Evolutionary conservation across 2,797 vertebrate genomes (phyloP).

Genomic region (Bovichtus variegatus): DNA sequence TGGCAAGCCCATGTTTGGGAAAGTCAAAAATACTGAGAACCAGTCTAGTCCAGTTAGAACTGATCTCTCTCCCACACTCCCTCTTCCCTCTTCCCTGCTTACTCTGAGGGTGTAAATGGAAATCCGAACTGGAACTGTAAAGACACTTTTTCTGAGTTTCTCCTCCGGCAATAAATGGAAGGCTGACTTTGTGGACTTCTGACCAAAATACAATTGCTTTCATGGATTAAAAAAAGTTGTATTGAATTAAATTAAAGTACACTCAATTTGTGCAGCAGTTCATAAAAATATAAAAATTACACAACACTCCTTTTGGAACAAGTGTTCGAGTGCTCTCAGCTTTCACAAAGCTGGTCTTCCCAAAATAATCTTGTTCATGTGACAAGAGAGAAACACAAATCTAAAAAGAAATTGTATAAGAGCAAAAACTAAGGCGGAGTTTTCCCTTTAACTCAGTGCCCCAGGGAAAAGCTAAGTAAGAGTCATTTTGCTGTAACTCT

Average conservation of each 20-base stretch:
- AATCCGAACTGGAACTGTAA: constrained; percentile 7
- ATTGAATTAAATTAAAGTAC: neutral
- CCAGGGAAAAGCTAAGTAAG: constrained; percentile 7
- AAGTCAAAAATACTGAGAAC: constrained; percentile 51
- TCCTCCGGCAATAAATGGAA: neutral
- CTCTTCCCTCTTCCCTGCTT: constrained; percentile 3
- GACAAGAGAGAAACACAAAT: neutral
- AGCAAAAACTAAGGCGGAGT: neutral
- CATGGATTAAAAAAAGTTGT: too few species aligned
- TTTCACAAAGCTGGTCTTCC: too few species aligned
- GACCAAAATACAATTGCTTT: too few species aligned
- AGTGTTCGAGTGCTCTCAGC: neutral
- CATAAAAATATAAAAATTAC: neutral
- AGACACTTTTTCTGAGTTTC: neutral
- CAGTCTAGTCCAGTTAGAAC: constrained; percentile 65
- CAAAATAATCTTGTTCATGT: neutral
- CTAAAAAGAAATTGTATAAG: neutral
- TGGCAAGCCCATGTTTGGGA: constrained; percentile 52
- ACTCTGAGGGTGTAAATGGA: constrained; percentile 18
- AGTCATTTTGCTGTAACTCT: constrained; percentile 15
- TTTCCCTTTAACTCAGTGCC: neutral
- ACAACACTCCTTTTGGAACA: too few species aligned
- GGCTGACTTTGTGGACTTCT: neutral
- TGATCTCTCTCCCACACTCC: constrained; percentile 15
- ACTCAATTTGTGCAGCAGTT: neutral